These are phyloP conservation scores for Halocynthia aurantium DNA, from an alignment of 23 tunicate species.

Conservation along the genomic window DNA sequence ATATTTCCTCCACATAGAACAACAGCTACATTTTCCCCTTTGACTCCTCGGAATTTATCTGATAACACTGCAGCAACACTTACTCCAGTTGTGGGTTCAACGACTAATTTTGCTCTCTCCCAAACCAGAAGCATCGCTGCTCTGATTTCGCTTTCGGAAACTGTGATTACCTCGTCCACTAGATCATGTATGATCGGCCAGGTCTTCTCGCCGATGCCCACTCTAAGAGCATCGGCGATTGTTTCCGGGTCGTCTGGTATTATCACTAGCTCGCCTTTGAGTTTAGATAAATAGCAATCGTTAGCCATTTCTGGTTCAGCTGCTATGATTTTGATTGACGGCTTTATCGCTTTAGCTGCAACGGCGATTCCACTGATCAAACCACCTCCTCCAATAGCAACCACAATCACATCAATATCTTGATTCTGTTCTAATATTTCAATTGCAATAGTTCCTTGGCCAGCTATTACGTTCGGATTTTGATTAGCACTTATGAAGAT, in stretches of 20 bases:
- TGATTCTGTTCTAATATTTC: conserved; percentile 77
- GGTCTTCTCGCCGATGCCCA: conserved; percentile 60
- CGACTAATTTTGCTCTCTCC: conserved; percentile 79
- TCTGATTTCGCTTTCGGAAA: conserved; percentile 60
- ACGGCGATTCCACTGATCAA: conserved; percentile 79
- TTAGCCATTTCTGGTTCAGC: conserved; percentile 94
- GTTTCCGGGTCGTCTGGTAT: conserved; percentile 37
- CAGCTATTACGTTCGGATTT: conserved; percentile 46
- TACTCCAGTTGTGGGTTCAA: conserved; percentile 89
- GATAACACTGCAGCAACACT: conserved; percentile 67
- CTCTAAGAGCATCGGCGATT: conserved; percentile 88
- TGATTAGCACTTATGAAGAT: conserved; percentile 44
- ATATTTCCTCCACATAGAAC: conserved; percentile 93
- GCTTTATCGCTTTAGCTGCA: conserved; percentile 68
- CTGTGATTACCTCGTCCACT: conserved; percentile 89
- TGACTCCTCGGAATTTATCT: conserved; percentile 16
- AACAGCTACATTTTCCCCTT: conserved; percentile 50
- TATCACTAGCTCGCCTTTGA: conserved; percentile 36
- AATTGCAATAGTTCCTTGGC: conserved; percentile 80
- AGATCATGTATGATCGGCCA: conserved; percentile 91
- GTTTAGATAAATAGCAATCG: conserved; percentile 62
- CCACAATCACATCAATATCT: conserved; percentile 72
- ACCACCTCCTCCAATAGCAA: conserved; percentile 90
- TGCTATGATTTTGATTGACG: conserved; percentile 68
- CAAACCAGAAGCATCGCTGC: conserved; percentile 59